Base-by-base conservation (phyloP, 2,888 invertebrate genomes). In the Idaea biselata region DNA sequence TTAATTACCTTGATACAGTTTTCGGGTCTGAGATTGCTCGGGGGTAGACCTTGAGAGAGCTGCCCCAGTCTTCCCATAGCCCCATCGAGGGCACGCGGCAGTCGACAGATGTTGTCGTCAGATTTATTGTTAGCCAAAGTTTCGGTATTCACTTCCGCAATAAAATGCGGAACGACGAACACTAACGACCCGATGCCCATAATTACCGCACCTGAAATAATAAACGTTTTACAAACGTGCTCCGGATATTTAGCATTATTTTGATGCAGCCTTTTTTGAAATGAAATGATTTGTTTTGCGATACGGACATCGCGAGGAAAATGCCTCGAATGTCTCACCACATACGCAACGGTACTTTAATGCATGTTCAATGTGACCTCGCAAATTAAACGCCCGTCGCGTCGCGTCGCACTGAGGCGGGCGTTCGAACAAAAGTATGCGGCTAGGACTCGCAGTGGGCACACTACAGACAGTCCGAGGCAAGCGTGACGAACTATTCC, bases 141-240 rank as follows among this genome's bases (percentile, higher is more conserved):
- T 68, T 95, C 95, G 66, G 95, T 94, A 83, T 96, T 96, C 63
- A 95, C 94, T 84, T 97, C 97, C 64, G 96, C 96, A 61, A 96
- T 96, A 84, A 98, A 97, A 88, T 99, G 98, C 65, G 98, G 98
- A 79, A 98, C 94, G 90, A 98, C 97, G 86, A 98, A 98, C 74
- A 98, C 95, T 81, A 98, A 93, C 55, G 98, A 97, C 0, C 98
- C 98, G 77, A 97, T 94, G 66, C 97, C 98, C 97, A 98, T 98
- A 79, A 98, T 96, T 62, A 98, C 95, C 62, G 97, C 97, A 79
- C 97, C 96, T 95, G 77, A 65, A 84, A 86, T 67, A 75, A 68
- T 60, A 71, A 64, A 62, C 58, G 54, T 33, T 16, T 61, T 67
- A 60, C 65, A 61, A 61, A 61, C 55, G 18, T 16, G 60, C n/a